Evolutionary conservation across 2,113 vertebrate genomes (phyloP).

Genomic region (Equus przewalskii): DNA sequence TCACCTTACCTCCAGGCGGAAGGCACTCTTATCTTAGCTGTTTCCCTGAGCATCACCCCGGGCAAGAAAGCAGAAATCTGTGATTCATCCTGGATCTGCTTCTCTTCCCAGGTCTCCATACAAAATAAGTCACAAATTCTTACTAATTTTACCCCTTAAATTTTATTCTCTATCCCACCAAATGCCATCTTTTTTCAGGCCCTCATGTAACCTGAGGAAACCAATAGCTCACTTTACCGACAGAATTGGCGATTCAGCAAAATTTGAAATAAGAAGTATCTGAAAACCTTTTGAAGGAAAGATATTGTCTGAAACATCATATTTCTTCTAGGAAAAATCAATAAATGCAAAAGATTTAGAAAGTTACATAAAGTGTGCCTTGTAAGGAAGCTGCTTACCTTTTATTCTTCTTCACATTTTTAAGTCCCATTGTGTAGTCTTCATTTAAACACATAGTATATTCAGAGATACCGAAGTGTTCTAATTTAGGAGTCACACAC

Average conservation of each 20-base stretch:
- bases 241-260: neutral
- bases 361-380: neutral
- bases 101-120: neutral
- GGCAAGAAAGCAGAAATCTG: neutral
- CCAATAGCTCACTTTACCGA: neutral
- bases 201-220: neutral
- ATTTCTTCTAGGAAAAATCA: neutral
- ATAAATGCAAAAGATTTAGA: neutral
- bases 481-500: conserved; percentile 90
- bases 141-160: neutral
- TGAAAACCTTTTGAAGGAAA: conserved; percentile 33
- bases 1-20: neutral
- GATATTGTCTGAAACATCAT: neutral
- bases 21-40: neutral
- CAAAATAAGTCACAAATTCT: neutral
- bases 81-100: neutral
- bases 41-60: neutral
- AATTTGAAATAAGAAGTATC: conserved; percentile 20
- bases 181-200: neutral
- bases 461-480: conserved; percentile 93
- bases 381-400: conserved; percentile 82
- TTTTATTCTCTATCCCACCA: neutral
- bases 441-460: conserved; percentile 93
- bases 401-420: conserved; percentile 80
- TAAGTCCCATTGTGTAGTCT: conserved; percentile 94